phyloP scores from a whole-genome alignment of 2,888 invertebrate species.

The Villa cingulata region DNA sequence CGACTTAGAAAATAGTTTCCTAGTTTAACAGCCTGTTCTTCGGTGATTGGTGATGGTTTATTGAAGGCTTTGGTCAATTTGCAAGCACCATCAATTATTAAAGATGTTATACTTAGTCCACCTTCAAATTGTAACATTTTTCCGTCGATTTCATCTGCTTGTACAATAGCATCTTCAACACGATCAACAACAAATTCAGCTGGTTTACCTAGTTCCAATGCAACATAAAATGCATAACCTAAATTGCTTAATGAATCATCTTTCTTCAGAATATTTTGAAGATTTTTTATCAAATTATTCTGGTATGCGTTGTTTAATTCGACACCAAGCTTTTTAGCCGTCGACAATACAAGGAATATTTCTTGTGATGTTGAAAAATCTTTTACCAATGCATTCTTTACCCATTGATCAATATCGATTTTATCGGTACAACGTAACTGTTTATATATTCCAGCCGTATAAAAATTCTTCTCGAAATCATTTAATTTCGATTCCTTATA shows the following conservation, averaged over 20 bases:
- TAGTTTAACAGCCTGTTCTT: slow-evolving; percentile 75
- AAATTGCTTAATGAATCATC: slow-evolving; percentile 71
- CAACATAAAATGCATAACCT: slow-evolving; percentile 71
- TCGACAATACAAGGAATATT: slow-evolving; percentile 58
- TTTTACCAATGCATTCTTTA: slow-evolving; percentile 47
- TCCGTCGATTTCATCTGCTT: slow-evolving; percentile 90
- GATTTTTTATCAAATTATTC: slow-evolving; percentile 53
- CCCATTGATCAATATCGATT: slow-evolving; percentile 37
- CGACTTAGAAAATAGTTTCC: slow-evolving; percentile 80
- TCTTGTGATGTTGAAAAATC: slow-evolving; percentile 54
- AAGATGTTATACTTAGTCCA: slow-evolving; percentile 64
- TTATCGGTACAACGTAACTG: slow-evolving; percentile 42
- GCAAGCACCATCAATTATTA: slow-evolving; percentile 44
- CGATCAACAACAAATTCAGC: slow-evolving; percentile 55
- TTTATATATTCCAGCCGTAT: slow-evolving; percentile 50
- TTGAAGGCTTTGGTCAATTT: slow-evolving; percentile 47
- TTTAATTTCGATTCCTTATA: slow-evolving; percentile 31
- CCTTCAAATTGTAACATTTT: slow-evolving; percentile 84
- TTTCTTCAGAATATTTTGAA: slow-evolving; percentile 66
- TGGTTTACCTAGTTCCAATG: slow-evolving; percentile 51
- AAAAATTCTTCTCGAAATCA: slow-evolving; percentile 47
- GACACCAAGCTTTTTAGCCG: slow-evolving; percentile 54
- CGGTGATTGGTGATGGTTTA: slow-evolving; percentile 54
- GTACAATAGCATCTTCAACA: slow-evolving; percentile 74
- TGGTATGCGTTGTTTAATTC: slow-evolving; percentile 51